Conservation (phyloP, 1,140 invertebrate genomes). For the Drosophila willistoni region DNA sequence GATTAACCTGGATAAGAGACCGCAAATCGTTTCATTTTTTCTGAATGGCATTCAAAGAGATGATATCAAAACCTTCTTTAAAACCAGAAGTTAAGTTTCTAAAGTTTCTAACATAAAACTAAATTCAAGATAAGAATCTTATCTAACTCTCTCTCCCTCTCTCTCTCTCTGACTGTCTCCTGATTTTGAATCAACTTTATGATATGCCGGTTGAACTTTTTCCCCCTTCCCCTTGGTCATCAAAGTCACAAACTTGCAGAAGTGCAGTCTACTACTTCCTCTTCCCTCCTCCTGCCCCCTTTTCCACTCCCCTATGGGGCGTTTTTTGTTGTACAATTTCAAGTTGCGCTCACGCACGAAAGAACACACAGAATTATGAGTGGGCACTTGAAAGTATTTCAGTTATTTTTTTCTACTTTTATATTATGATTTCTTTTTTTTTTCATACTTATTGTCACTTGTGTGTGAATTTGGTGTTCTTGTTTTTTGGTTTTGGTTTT, state of each 20-base stretch:
- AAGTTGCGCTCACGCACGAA: constrained; percentile 54
- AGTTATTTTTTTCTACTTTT: constrained; percentile 23
- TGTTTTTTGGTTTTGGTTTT: constrained; percentile 3
- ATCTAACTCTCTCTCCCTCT: neutral
- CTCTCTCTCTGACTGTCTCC: neutral
- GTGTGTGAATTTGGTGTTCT: constrained; percentile 42
- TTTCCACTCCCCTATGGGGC: neutral
- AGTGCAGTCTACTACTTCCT: constrained; percentile 6
- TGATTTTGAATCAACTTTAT: neutral
- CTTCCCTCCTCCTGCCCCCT: neutral
- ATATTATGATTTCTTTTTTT: constrained; percentile 28
- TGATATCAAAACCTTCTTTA: no score
- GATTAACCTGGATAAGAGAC: no score
- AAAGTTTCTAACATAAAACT: no score
- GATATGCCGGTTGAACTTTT: neutral
- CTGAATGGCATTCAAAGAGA: no score
- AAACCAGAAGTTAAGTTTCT: no score
- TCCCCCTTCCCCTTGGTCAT: neutral
- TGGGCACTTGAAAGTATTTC: constrained; percentile 63
- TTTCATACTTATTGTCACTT: constrained; percentile 65
- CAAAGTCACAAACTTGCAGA: constrained; percentile 2
- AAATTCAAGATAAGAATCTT: neutral
- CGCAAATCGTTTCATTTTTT: no score
- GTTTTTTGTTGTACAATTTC: constrained; percentile 37
- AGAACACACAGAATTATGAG: constrained; percentile 62